Base-by-base conservation (phyloP, 2,113 vertebrate genomes). In the Gobio gobio region DNA sequence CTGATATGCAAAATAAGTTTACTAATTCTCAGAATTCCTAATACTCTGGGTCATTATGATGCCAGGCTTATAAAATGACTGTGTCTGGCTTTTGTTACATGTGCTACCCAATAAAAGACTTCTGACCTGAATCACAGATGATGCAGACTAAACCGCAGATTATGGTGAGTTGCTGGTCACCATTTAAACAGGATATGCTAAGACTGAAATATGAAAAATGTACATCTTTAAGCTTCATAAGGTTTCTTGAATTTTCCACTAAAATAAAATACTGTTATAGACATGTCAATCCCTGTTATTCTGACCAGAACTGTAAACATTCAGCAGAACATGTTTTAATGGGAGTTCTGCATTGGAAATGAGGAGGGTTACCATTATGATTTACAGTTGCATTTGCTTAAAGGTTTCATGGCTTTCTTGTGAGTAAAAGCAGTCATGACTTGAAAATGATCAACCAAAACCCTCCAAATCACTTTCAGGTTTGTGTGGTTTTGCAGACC, bases 271-370 rank as follows among this genome's bases (percentile, higher is more conserved):
- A 78, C 56, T 78, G 77, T 36, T 18, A 45, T 79, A 78, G 20
- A 61, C 22, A 45, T 10, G 8, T 26, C 36, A 45, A 79, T 5
- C 78, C 78, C 40, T 79, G 58, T 64, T 16, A 26, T 45, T 47
- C 24, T 47, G n/a, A 79, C n/a, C 33, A 61, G 54, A 10, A 63
- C 58, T 79, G 78, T 79, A 79, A 79, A 79, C 78, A 63, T 79
- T 63, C 58, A 4, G 40, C 16, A 79, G 77, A 79, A 79, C 58
- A 3, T 26, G n/a, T 64, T 63, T 79, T 26, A 51, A 10, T 78
- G 51, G 33, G 29, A 58, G 4, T 64, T 80, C 78, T 63, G 58
- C 56, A 63, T 63, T 61, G 33, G 20, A 26, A 63, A 47, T 16
- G 14, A 79, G 2, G 8, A 43, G 22, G 3, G 54, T 43, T 43